Percentiles rank a stretch among this genome's conserved stretches.
phyloP scores from a whole-genome alignment of 2,888 invertebrate species.

The Drosophila colorata region DNA sequence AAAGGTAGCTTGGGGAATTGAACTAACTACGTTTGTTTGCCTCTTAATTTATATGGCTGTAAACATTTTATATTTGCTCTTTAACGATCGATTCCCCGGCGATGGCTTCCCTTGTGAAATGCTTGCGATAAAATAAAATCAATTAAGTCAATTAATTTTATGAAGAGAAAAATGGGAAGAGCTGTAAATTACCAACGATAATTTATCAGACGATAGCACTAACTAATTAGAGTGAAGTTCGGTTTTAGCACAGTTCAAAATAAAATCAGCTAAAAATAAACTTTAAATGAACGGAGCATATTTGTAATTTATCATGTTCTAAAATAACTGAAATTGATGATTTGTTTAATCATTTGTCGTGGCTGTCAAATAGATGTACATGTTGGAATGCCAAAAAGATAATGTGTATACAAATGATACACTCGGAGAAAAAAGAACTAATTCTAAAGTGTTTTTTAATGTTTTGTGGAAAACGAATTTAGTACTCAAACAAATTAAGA shows the following conservation, averaged over 20 bases:
- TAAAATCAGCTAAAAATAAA: background rate
- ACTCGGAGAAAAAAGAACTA: background rate
- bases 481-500: too few species aligned
- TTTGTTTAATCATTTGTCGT: slow-evolving; percentile 5
- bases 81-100: slow-evolving; percentile 28
- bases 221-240: background rate
- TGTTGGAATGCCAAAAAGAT: slow-evolving; percentile 7
- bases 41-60: background rate
- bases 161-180: background rate
- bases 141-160: slow-evolving; percentile 36
- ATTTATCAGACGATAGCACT: background rate
- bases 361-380: slow-evolving; percentile 6
- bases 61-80: background rate
- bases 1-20: slow-evolving; percentile 25
- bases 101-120: slow-evolving; percentile 15
- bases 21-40: background rate
- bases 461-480: too few species aligned
- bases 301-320: slow-evolving; percentile 3
- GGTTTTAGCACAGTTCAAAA: background rate
- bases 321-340: slow-evolving; percentile 4
- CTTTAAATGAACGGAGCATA: background rate
- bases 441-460: too few species aligned
- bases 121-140: slow-evolving; percentile 24
- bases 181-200: slow-evolving; percentile 1
- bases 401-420: slow-evolving; percentile 2